phyloP scores from a whole-genome alignment of 2,888 invertebrate genomes.

The Andrena bicolor region DNA sequence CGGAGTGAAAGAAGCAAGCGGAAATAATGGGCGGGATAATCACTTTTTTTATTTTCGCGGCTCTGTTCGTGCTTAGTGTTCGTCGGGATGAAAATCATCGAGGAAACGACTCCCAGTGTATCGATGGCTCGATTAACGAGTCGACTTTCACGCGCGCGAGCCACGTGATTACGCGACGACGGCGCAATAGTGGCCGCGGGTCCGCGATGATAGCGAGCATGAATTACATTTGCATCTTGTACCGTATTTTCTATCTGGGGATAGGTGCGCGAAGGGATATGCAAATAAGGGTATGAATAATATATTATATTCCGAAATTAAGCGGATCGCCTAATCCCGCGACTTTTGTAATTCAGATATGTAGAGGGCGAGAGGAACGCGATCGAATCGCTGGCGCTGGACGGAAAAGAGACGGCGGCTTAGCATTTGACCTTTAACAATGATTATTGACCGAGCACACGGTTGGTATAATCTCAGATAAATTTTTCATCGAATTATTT shows the following conservation, averaged over 20 bases:
- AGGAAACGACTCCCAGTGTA: conserved; percentile 45
- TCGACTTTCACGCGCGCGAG: conserved; percentile 1
- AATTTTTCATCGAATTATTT: conserved; percentile 10
- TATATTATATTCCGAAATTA: conserved; percentile 62
- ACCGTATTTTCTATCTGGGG: conserved; percentile 51
- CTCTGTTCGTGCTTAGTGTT: conserved; percentile 33
- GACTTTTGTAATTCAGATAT: conserved; percentile 58
- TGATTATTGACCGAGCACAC: background rate
- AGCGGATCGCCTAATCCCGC: conserved; percentile 54
- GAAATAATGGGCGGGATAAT: conserved; percentile 56
- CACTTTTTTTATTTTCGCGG: conserved; percentile 49
- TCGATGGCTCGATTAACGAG: conserved; percentile 55
- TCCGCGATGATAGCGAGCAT: conserved; percentile 40
- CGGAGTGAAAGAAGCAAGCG: conserved; percentile 45
- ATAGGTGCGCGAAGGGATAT: conserved; percentile 44
- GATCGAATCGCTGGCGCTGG: background rate
- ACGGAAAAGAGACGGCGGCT: background rate
- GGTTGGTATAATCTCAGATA: background rate
- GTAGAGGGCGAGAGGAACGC: too few species aligned
- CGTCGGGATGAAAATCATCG: conserved; percentile 58
- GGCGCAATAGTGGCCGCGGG: conserved; percentile 4
- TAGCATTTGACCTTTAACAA: background rate
- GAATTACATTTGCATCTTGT: conserved; percentile 64
- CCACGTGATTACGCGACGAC: conserved; percentile 10
- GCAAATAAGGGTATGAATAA: conserved; percentile 56